Conservation (phyloP, 2,888 invertebrate genomes). For the Zygaena filipendulae region DNA sequence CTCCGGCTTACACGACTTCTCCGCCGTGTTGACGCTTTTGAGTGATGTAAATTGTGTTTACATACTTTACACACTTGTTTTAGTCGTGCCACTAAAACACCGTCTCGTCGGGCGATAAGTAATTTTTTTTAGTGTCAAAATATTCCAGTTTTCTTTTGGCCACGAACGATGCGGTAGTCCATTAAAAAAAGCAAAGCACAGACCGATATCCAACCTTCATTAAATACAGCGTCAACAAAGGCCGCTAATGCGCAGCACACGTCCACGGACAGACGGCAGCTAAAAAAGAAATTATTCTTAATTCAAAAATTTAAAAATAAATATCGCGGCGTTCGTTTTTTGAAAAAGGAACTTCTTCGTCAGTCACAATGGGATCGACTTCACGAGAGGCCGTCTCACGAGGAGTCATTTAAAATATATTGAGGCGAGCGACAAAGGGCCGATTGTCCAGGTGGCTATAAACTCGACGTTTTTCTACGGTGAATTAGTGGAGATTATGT, state of each 20-base stretch:
- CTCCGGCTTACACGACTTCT: conserved; percentile 5
- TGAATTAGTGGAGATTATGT: conserved; percentile 62
- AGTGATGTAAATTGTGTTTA: conserved; percentile 14
- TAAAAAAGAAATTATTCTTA: conserved; percentile 63
- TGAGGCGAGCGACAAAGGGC: conserved; percentile 48
- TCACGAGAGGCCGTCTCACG: conserved; percentile 39
- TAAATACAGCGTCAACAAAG: conserved; percentile 53
- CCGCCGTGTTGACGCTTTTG: conserved; percentile 6
- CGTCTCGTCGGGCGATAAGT: neutral
- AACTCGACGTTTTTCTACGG: conserved; percentile 55
- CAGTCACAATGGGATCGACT: conserved; percentile 51
- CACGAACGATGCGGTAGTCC: conserved; percentile 39
- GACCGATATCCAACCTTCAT: conserved; percentile 40
- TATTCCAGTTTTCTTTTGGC: no score
- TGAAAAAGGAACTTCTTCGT: conserved; percentile 42
- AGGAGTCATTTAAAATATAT: conserved; percentile 65
- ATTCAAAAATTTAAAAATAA: conserved; percentile 42
- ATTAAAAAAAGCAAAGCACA: conserved; percentile 13
- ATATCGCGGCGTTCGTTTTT: conserved; percentile 36
- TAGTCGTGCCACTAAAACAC: neutral
- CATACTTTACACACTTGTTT: conserved; percentile 4
- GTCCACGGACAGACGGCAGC: conserved; percentile 51
- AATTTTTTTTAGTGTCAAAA: no score
- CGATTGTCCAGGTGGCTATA: conserved; percentile 54
- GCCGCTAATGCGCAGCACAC: conserved; percentile 62